Evolutionary conservation across 1,140 invertebrate genomes (phyloP), one percentile per base, ranked within the genome.

Genomic region (Battus philenor): DNA sequence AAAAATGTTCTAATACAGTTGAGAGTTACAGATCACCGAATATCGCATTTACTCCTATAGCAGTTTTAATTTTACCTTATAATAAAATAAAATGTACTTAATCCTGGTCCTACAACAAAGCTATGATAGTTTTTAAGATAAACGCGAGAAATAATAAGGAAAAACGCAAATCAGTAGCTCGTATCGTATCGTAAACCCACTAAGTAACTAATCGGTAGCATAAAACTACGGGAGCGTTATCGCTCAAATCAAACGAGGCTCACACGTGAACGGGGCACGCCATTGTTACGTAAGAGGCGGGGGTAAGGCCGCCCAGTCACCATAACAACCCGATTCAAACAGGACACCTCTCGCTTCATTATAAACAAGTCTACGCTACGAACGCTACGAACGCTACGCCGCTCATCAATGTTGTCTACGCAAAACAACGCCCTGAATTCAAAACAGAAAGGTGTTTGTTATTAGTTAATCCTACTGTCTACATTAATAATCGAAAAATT

Each of bases 301-400:
- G 50, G 57, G 59, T 52, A 45, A 55, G 49, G 30, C 43, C 53
- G 24, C 27, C 32, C 52, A 62, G 65, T 67, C 53, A 47, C 47
- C 66, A 72, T 72, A 64, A 68, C 68, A 69, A 68, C 66, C 56
- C 44, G 44, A 32, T 36, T 59, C 66, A 67, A 68, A 68, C 64
- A 65, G 44, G 18, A 17, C 45, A 26, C 18, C 30, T 33, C 17
- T 30, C 22, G 30, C 24, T 13, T 16, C 12, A 26, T 53, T 47
- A 55, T 65, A 61, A 68, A 64, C 59, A 65, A 60, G 8, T 34
- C 15, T 36, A 44, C 44, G 31, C 27, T 49, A 36, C 36, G 16
- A 46, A 34, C 30, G 44, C 1, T 1, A 17, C 20, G 20, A n/a
- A n/a, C n/a, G 24, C 18, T 44, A 18, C 8, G n/a, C 2, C 17